These are phyloP conservation scores for Bombus consobrinus DNA, from an alignment of 1,140 invertebrate genomes.

Conservation along the genomic window DNA sequence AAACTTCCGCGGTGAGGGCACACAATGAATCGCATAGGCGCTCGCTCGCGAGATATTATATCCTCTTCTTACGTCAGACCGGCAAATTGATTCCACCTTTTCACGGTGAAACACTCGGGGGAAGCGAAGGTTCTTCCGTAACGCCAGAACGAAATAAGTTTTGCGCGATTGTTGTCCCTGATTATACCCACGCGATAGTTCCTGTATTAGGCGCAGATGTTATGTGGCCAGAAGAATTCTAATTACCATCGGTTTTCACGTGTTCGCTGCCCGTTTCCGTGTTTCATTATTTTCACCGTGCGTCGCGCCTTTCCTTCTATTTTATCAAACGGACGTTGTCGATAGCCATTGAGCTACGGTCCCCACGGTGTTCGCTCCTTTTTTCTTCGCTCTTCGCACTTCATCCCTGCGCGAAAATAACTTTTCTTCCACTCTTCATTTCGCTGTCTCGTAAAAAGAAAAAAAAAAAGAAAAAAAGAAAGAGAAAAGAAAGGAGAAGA, in stretches of 20 bases:
- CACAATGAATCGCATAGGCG: conserved; percentile 32
- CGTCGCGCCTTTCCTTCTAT: neutral
- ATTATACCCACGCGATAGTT: conserved; percentile 46
- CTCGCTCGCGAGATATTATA: conserved; percentile 37
- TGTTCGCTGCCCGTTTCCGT: conserved; percentile 24
- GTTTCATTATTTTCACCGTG: conserved; percentile 35
- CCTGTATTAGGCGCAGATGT: conserved; percentile 41
- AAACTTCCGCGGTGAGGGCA: conserved; percentile 40
- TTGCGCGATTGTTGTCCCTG: conserved; percentile 40
- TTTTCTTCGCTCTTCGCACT: neutral
- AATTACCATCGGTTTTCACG: conserved; percentile 41
- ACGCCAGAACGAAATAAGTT: conserved; percentile 42
- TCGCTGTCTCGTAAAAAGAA: neutral
- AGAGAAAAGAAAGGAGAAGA: neutral
- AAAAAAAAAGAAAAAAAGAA: too few species aligned
- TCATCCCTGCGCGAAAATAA: neutral
- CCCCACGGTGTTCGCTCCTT: neutral
- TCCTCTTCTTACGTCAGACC: conserved; percentile 46
- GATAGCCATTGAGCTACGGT: neutral
- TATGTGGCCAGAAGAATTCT: conserved; percentile 44
- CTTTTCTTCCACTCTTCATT: neutral
- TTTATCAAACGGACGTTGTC: neutral
- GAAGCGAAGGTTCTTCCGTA: conserved; percentile 49
- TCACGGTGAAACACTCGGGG: conserved; percentile 24
- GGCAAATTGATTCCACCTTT: conserved; percentile 57